Evolutionary conservation across 2,797 vertebrate species (phyloP), one percentile per base, ranked within the genome.

Genomic region (Danio albolineatus): DNA sequence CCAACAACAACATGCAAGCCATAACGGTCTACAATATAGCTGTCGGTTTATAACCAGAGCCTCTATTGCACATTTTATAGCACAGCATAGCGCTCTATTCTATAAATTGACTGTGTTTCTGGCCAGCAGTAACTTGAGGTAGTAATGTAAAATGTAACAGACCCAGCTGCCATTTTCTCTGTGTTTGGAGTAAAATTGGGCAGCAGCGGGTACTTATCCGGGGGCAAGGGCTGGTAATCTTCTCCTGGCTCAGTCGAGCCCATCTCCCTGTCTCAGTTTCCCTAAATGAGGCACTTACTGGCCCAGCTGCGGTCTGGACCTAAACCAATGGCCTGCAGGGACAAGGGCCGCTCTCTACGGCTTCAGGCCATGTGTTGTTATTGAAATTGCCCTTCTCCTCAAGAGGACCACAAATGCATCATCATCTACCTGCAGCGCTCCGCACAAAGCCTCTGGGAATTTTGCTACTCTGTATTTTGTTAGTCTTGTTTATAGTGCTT

Each of bases 211-310:
- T 76, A 83, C 78, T 80, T 83, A 80, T 83, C 73, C 14, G 46
- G 46, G 65, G 73, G 78, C 67, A 65, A 70, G 65, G 49, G 73
- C 59, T 72, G 67, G 82, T 83, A 83, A 83, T 80, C 78, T 80
- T 75, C 78, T 43, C 57, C 77, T 76, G 78, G 82, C 82, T 80
- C 59, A 57, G 77, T 83, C 78, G 64, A 79, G 49, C 73, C 82
- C 73, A 73, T 80, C 78, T 83, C 66, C 73, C 73, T 3, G 51
- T 73, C 53, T 83, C 78, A 51, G 65, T 80, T 73, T 80, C 82
- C 54, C 66, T 80, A 83, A 83, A 83, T 80, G 82, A 83, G 82
- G 82, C 78, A 80, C 77, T 83, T 80, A 83, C 78, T 59, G 44
- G 73, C 82, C 78, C 82, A 83, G 82, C 82, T 83, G 82, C 10